These are phyloP conservation scores for Scolopax rusticola DNA, from an alignment of 2,797 vertebrate genomes.

Conservation along the genomic window DNA sequence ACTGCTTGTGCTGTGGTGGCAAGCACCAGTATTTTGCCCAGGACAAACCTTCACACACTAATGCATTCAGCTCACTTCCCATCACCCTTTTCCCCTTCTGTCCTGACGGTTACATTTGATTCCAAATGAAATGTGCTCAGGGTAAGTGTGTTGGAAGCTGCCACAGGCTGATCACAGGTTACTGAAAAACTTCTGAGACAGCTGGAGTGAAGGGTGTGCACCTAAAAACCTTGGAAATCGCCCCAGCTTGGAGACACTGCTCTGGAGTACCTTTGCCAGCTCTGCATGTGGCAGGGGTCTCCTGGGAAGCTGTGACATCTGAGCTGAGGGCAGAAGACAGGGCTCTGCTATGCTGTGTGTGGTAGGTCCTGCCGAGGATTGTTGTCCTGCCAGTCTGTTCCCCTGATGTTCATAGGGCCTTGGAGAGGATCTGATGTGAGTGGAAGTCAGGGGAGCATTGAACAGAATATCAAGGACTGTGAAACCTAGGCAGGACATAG, in stretches of 20 bases:
- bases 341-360: background rate
- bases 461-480: constrained; percentile 16
- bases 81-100: background rate
- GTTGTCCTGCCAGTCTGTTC: background rate
- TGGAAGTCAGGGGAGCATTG: background rate
- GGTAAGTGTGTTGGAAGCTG: background rate
- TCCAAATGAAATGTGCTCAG: background rate
- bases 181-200: background rate
- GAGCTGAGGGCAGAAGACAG: background rate
- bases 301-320: background rate
- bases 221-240: background rate
- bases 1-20: background rate
- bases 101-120: background rate
- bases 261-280: background rate
- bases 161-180: background rate
- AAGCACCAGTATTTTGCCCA: background rate
- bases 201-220: background rate
- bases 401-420: background rate
- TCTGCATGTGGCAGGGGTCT: background rate
- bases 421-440: background rate
- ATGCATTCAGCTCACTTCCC: background rate
- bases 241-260: background rate
- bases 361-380: background rate
- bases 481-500: background rate
- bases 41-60: background rate